phyloP scores from a whole-genome alignment of 2,113 vertebrate species.

The Progne subis region DNA sequence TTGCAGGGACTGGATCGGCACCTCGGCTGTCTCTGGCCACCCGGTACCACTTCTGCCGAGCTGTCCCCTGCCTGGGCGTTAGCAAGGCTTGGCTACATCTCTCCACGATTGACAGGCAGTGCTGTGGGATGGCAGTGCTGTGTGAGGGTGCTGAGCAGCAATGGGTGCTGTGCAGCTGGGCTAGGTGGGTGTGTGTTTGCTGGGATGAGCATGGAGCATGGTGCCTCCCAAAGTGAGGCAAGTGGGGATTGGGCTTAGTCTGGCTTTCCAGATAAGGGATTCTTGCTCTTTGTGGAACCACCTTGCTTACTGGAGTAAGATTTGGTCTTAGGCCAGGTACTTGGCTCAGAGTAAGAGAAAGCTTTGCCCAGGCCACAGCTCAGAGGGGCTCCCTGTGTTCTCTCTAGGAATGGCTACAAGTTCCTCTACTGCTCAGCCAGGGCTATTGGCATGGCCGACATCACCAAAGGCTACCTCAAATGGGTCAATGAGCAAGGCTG shows the following conservation, averaged over 20 bases:
- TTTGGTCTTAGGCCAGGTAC: background rate
- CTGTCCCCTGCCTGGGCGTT: fast-evolving
- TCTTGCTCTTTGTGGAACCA: fast-evolving
- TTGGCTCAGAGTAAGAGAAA: background rate
- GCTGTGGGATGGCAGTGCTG: background rate
- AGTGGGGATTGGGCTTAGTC: fast-evolving
- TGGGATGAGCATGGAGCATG: background rate
- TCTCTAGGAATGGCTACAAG: constrained; percentile 91
- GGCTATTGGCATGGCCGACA: constrained; percentile 90
- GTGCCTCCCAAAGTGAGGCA: background rate
- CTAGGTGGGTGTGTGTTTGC: background rate
- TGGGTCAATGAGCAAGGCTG: constrained; percentile 89
- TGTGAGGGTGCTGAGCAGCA: background rate
- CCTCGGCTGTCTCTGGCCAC: background rate
- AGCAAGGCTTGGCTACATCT: background rate
- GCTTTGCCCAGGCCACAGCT: background rate
- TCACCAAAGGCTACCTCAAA: constrained; percentile 90
- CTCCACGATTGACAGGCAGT: fast-evolving
- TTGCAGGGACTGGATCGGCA: background rate
- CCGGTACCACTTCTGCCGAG: fast-evolving
- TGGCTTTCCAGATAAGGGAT: background rate
- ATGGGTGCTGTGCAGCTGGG: background rate
- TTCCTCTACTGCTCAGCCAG: constrained; percentile 96
- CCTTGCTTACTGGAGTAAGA: background rate
- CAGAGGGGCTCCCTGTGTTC: background rate